These are phyloP conservation scores for Heterodera carotae DNA, from an alignment of 1,140 invertebrate species.

Conservation along the genomic window DNA sequence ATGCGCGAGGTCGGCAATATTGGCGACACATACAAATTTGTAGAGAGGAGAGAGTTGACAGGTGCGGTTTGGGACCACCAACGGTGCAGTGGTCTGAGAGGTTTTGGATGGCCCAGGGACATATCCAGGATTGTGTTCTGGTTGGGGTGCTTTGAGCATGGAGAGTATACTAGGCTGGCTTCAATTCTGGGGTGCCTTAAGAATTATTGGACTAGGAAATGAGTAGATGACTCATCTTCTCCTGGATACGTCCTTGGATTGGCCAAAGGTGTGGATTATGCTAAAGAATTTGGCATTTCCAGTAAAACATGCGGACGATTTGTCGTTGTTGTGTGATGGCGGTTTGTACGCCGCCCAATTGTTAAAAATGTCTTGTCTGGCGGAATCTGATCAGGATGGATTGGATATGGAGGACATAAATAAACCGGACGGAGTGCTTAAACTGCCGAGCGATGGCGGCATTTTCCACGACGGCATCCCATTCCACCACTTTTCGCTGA, in stretches of 20 bases:
- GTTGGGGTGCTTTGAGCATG: too few species aligned
- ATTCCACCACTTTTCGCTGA: slow-evolving; percentile 36
- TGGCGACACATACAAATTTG: slow-evolving; percentile 29
- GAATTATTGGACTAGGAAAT: too few species aligned
- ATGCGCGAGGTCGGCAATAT: background rate
- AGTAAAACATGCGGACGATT: slow-evolving; percentile 26
- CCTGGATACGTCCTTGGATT: too few species aligned
- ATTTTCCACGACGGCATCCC: slow-evolving; percentile 44
- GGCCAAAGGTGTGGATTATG: too few species aligned
- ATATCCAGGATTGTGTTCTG: too few species aligned
- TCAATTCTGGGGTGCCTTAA: too few species aligned
- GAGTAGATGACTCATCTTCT: too few species aligned
- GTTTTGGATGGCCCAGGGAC: too few species aligned
- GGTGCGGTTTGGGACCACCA: slow-evolving; percentile 17
- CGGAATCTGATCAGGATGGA: slow-evolving; percentile 14
- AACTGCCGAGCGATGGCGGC: slow-evolving; percentile 33
- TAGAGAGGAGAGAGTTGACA: slow-evolving; percentile 32
- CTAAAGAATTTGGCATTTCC: slow-evolving; percentile 12
- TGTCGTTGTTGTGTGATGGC: slow-evolving; percentile 9
- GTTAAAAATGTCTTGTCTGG: slow-evolving; percentile 22
- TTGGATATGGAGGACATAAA: slow-evolving; percentile 1
- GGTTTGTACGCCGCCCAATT: slow-evolving; percentile 32
- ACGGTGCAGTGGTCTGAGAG: too few species aligned
- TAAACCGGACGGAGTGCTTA: slow-evolving; percentile 12
- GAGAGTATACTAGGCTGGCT: too few species aligned